These are phyloP conservation scores for Novumbra hubbsi DNA, from an alignment of 2,797 vertebrate species.

Conservation along the genomic window DNA sequence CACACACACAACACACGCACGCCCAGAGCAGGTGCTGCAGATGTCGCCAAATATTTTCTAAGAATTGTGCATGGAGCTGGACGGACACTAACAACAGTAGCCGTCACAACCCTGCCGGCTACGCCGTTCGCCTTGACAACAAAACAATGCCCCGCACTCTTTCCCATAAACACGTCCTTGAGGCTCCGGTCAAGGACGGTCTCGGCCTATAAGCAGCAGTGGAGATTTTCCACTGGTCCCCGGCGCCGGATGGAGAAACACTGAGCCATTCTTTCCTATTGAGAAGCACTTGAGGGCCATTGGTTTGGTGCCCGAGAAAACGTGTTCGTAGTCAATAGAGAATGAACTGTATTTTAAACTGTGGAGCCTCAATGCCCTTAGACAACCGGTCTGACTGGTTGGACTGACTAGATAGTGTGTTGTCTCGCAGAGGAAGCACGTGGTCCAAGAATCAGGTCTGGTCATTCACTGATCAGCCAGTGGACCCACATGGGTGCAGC, in stretches of 20 bases:
- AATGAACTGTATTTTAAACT: not conserved
- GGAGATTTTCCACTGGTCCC: slow-evolving; percentile 81
- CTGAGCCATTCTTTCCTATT: slow-evolving; percentile 40
- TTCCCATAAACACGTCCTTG: slow-evolving; percentile 68
- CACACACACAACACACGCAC: slow-evolving; percentile 7
- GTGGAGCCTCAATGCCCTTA: not conserved
- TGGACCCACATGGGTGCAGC: no score
- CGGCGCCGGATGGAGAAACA: slow-evolving; percentile 71
- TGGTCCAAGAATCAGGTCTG: no score
- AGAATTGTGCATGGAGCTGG: slow-evolving; percentile 60
- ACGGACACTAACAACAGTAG: slow-evolving; percentile 57
- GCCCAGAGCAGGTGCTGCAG: slow-evolving; percentile 26
- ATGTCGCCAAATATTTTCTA: slow-evolving; percentile 54
- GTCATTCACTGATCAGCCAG: no score
- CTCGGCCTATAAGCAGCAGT: slow-evolving; percentile 46
- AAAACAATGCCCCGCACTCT: slow-evolving; percentile 69
- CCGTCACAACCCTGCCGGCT: slow-evolving; percentile 56
- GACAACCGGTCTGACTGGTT: not conserved
- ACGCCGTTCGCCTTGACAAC: slow-evolving; percentile 70
- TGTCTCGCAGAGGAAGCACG: no score
- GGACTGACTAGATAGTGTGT: no score
- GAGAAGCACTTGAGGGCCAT: no score
- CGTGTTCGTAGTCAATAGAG: not conserved
- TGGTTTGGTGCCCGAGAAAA: no score
- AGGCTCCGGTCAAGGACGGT: slow-evolving; percentile 31